Conservation (phyloP, 2,797 vertebrate species). For the Cheracebus regulus region DNA sequence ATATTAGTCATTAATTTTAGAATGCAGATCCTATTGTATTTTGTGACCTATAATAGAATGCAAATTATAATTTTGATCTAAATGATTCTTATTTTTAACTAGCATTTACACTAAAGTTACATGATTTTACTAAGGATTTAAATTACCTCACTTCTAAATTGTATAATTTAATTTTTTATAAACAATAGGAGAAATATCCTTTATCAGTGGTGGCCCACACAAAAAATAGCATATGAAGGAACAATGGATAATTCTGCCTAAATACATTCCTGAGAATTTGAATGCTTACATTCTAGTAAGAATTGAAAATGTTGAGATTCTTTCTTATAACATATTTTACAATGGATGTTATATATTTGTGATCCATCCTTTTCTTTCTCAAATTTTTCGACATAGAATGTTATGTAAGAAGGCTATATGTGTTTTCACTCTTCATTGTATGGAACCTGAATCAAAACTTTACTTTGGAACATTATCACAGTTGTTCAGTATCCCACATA, state of each 20-base stretch:
- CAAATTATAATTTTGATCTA: constrained; percentile 29
- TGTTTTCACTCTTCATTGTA: neutral
- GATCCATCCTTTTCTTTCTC: neutral
- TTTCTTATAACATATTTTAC: constrained; percentile 10
- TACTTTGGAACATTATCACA: neutral
- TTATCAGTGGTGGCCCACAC: neutral
- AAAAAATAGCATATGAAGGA: neutral
- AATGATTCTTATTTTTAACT: neutral
- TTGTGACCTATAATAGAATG: neutral
- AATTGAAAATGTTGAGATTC: constrained; percentile 8
- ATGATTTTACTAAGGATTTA: neutral
- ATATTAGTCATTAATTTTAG: neutral
- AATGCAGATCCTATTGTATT: neutral
- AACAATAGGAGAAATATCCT: neutral
- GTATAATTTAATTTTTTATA: neutral
- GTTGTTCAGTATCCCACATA: neutral
- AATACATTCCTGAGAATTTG: neutral
- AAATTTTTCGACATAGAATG: neutral
- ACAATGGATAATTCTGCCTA: neutral
- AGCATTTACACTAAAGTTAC: neutral
- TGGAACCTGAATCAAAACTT: neutral
- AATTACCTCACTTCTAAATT: neutral
- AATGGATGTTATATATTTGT: neutral
- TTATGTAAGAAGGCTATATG: neutral
- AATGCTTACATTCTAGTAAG: neutral